phyloP scores from a whole-genome alignment of 1,140 invertebrate species.

The Drosophila ohnishii region DNA sequence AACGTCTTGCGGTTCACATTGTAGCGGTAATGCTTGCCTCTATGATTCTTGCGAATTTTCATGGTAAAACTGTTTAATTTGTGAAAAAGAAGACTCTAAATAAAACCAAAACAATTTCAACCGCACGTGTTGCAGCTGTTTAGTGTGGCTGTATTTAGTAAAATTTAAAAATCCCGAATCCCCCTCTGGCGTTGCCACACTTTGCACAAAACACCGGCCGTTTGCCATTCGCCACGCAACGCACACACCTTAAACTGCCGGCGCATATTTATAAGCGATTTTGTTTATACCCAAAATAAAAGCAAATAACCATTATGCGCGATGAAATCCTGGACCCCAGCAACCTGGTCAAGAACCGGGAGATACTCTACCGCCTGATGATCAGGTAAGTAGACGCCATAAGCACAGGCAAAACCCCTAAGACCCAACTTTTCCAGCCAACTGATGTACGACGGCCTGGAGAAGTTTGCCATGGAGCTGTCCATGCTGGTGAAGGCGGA shows the following conservation, averaged over 20 bases:
- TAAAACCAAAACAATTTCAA: constrained; percentile 59
- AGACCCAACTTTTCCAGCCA: constrained; percentile 86
- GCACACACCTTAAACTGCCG: not conserved
- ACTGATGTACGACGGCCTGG: constrained; percentile 96
- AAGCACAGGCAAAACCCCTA: not conserved
- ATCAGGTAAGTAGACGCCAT: constrained; percentile 87
- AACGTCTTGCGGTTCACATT: constrained; percentile 89
- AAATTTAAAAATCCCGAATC: not conserved
- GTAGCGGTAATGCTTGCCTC: constrained; percentile 86
- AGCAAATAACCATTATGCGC: constrained; percentile 83
- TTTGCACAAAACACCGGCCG: too few species aligned
- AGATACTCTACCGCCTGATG: constrained; percentile 92
- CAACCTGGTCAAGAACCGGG: constrained; percentile 91
- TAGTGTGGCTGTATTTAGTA: not conserved
- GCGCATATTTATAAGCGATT: not conserved
- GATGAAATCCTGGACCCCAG: constrained; percentile 87
- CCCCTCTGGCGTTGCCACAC: too few species aligned
- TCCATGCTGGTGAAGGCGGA: constrained; percentile 92
- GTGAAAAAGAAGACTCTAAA: not conserved
- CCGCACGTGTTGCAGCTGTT: constrained; percentile 65
- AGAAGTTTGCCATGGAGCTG: constrained; percentile 93
- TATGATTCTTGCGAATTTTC: constrained; percentile 85
- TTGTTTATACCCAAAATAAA: constrained; percentile 17
- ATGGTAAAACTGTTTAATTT: constrained; percentile 80
- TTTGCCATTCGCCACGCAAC: too few species aligned